Percentiles rank a stretch among this genome's conserved stretches.
Evolutionary conservation across 2,113 vertebrate species (phyloP).

Genomic region (Rissa tridactyla): DNA sequence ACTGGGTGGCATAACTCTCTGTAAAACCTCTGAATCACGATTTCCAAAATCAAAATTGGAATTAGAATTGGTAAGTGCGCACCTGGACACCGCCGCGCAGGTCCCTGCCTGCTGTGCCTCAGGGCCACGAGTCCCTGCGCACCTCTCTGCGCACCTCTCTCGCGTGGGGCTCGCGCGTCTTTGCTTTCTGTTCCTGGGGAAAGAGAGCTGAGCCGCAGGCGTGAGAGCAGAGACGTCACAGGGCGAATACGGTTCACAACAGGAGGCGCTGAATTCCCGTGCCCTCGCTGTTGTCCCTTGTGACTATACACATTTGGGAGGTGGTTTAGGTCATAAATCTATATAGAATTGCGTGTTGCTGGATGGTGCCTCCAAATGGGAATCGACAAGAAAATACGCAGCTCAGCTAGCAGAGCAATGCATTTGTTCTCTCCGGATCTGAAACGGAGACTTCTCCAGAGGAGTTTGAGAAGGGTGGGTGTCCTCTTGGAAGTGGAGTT

Average conservation of each 20-base stretch:
- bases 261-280: background rate
- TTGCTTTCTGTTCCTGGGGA: background rate
- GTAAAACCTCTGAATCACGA: background rate
- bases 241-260: background rate
- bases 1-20: background rate
- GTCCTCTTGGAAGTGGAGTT: background rate
- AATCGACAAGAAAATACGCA: background rate
- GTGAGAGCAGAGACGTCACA: background rate
- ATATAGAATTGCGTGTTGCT: background rate
- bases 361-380: background rate
- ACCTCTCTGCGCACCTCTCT: background rate
- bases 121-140: accelerated
- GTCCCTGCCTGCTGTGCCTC: too few relatives aligned
- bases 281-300: background rate
- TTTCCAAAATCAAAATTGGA: background rate
- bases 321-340: background rate
- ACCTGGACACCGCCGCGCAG: too few relatives aligned
- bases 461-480: background rate
- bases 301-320: background rate
- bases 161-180: background rate
- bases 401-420: background rate
- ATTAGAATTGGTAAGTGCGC: background rate
- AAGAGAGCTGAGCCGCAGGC: background rate
- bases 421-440: background rate
- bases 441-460: background rate